A percentile compares a stretch with the other conserved stretches of the same genome.
Evolutionary conservation across 1,140 invertebrate species (phyloP).

Genomic region (Cataglyphis hispanica): DNA sequence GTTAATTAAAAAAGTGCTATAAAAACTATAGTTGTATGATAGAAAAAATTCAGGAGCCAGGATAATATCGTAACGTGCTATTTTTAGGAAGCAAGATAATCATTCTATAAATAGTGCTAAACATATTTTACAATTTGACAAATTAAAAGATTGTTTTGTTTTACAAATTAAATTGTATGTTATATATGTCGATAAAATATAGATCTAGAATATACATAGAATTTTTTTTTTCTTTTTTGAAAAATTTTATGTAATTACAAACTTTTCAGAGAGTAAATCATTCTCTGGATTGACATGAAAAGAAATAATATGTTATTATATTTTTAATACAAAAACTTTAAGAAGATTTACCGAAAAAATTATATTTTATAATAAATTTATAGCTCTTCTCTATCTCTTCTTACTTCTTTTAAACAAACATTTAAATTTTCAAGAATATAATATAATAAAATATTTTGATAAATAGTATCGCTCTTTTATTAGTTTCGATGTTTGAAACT

Average conservation of each 20-base stretch:
- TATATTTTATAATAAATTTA: slow-evolving; percentile 10
- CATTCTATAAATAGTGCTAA: not conserved
- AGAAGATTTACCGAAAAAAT: not conserved
- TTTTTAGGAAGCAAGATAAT: not conserved
- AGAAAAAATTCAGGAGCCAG: not conserved
- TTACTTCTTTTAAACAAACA: not conserved
- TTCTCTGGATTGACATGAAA: not conserved
- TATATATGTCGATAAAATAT: too few relatives aligned
- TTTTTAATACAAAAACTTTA: slow-evolving; percentile 13
- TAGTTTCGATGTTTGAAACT: not conserved
- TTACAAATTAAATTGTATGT: too few relatives aligned
- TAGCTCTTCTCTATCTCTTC: not conserved
- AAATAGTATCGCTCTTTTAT: not conserved
- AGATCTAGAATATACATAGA: too few relatives aligned
- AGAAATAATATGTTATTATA: not conserved
- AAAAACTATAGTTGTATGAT: not conserved
- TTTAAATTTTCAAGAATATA: slow-evolving; percentile 11
- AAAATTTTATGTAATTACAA: not conserved
- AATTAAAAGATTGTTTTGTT: too few relatives aligned
- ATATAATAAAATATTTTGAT: too few relatives aligned
- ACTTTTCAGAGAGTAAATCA: not conserved
- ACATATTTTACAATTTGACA: slow-evolving; percentile 9
- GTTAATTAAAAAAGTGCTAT: slow-evolving; percentile 43
- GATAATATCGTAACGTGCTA: not conserved
- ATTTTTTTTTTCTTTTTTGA: too few relatives aligned